A percentile compares a stretch with the other conserved stretches of the same genome.
phyloP scores from a whole-genome alignment of 2,888 invertebrate genomes.

The Lepidochitona cinerea region DNA sequence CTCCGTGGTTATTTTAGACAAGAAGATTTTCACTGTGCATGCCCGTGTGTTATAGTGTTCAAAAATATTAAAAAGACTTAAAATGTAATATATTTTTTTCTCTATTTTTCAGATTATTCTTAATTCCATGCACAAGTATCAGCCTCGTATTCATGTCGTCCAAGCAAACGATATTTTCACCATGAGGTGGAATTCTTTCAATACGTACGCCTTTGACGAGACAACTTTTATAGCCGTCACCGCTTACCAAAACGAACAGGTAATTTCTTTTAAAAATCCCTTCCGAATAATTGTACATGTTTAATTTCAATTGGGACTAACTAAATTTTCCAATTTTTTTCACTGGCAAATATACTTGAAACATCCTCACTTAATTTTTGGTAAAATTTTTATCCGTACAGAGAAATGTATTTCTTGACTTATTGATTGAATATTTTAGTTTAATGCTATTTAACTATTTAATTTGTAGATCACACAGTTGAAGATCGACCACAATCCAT shows the following conservation, averaged over 20 bases:
- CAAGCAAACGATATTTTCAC: constrained; percentile 77
- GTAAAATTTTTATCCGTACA: too few relatives aligned
- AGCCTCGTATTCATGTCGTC: constrained; percentile 69
- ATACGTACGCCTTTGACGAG: constrained; percentile 69
- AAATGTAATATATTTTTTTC: background rate
- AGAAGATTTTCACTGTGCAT: too few relatives aligned
- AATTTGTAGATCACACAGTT: constrained; percentile 71
- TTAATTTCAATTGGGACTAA: too few relatives aligned
- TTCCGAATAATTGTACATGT: too few relatives aligned
- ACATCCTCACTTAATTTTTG: too few relatives aligned
- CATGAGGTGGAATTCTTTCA: constrained; percentile 69
- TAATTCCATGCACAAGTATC: constrained; percentile 72
- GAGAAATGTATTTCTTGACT: background rate
- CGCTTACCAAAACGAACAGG: constrained; percentile 71
- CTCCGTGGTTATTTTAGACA: too few relatives aligned
- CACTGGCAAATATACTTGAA: too few relatives aligned
- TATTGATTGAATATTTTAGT: background rate
- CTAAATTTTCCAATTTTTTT: too few relatives aligned
- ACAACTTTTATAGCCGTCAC: constrained; percentile 71
- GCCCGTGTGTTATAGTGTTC: too few relatives aligned
- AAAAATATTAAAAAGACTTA: too few relatives aligned
- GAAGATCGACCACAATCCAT: constrained; percentile 73
- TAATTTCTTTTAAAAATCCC: constrained; percentile 35
- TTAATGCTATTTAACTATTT: background rate
- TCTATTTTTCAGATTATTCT: constrained; percentile 62